phyloP scores from a whole-genome alignment of 2,888 invertebrate genomes.

The Nephrotoma appendiculata region DNA sequence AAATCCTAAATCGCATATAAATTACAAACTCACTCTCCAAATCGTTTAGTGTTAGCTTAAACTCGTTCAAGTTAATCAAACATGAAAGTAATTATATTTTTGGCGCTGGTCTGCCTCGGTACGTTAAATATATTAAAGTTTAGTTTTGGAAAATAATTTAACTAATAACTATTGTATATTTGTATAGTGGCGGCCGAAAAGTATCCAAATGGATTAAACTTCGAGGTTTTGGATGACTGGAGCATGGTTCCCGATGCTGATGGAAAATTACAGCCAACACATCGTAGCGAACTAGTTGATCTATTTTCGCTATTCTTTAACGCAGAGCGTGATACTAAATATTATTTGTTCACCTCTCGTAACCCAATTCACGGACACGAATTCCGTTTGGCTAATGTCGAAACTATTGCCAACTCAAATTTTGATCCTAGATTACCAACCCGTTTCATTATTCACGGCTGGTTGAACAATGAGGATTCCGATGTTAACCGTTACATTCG shows the following conservation, averaged over 20 bases:
- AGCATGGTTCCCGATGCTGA: conserved; percentile 9
- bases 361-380: conserved; percentile 10
- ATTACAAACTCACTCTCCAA: background rate
- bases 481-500: background rate
- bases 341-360: conserved; percentile 30
- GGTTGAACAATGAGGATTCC: conserved; percentile 20
- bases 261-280: conserved; percentile 7
- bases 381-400: conserved; percentile 11
- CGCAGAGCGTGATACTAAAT: conserved; percentile 22
- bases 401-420: conserved; percentile 12
- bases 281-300: background rate
- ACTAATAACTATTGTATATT: background rate
- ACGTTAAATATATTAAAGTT: background rate
- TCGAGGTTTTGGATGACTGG: conserved; percentile 5
- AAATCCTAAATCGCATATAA: background rate
- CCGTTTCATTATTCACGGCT: conserved; percentile 9
- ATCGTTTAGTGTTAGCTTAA: background rate
- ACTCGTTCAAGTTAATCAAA: background rate
- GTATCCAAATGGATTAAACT: background rate
- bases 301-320: conserved; percentile 1
- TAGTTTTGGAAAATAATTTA: background rate
- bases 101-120: background rate
- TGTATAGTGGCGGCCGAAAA: background rate
- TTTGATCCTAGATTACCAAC: conserved; percentile 17
- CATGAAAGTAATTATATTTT: background rate